phyloP scores from a whole-genome alignment of 2,113 vertebrate genomes.

The Telmatochromis sp. region DNA sequence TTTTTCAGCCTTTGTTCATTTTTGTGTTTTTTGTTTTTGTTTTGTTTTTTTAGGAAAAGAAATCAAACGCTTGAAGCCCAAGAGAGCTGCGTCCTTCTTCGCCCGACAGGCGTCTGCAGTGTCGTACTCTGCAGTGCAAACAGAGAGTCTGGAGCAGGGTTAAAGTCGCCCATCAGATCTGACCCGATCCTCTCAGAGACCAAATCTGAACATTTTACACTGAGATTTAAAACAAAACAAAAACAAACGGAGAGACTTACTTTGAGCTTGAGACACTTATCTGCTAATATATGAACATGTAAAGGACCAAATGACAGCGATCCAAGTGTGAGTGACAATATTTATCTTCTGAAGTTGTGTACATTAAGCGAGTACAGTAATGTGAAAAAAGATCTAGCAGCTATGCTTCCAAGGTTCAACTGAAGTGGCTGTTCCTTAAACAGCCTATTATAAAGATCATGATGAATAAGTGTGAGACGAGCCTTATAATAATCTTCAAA shows the following conservation, averaged over 20 bases:
- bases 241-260: not conserved
- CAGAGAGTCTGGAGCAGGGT: conserved; percentile 77
- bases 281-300: conserved; percentile 34
- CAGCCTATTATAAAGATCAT: not conserved
- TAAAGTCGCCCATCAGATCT: conserved; percentile 44
- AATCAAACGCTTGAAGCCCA: conserved; percentile 85
- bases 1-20: not conserved
- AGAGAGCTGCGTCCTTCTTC: conserved; percentile 86
- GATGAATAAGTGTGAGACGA: not conserved
- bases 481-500: not conserved
- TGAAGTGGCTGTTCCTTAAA: conserved; percentile 1
- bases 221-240: conserved; percentile 23
- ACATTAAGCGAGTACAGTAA: conserved; percentile 25
- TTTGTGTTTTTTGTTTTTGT: not conserved
- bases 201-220: conserved; percentile 62
- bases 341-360: conserved; percentile 50
- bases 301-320: conserved; percentile 63
- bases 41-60: conserved; percentile 72
- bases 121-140: conserved; percentile 77
- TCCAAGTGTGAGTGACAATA: conserved; percentile 25
- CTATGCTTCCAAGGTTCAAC: not conserved
- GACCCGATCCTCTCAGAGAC: conserved; percentile 38
- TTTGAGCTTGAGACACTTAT: not conserved
- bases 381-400: conserved; percentile 40
- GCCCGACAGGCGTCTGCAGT: conserved; percentile 71